These are phyloP conservation scores for Oscheius sp. DNA, from an alignment of 2,888 invertebrate genomes.

Conservation along the genomic window DNA sequence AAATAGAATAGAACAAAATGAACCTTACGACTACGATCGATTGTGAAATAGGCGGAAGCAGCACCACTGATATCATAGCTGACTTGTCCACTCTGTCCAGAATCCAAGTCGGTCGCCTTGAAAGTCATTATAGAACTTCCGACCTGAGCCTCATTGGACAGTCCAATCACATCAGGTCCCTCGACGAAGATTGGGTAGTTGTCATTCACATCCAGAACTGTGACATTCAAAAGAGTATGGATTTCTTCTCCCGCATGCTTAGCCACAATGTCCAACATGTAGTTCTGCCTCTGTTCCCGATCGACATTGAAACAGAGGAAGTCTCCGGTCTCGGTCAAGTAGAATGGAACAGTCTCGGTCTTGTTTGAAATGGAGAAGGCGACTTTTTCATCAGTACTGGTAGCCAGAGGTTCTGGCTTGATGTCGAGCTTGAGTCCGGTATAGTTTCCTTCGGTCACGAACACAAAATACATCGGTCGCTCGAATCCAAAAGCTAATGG, in stretches of 20 bases:
- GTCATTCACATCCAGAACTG: constrained; percentile 69
- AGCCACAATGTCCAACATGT: constrained; percentile 45
- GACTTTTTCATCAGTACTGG: constrained; percentile 12
- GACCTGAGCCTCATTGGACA: constrained; percentile 15
- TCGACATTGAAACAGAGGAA: constrained; percentile 65
- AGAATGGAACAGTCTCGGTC: constrained; percentile 33
- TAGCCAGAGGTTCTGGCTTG: constrained; percentile 53
- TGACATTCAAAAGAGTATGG: constrained; percentile 57
- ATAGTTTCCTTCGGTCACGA: constrained; percentile 64
- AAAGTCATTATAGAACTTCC: constrained; percentile 22
- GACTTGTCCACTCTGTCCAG: constrained; percentile 46
- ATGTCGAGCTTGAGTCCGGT: constrained; percentile 60
- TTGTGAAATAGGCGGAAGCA: constrained; percentile 12
- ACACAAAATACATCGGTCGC: constrained; percentile 42
- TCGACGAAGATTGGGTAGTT: constrained; percentile 63
- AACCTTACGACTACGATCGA: constrained; percentile 30
- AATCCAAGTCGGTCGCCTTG: constrained; percentile 59
- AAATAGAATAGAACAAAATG: background rate
- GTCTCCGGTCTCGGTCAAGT: constrained; percentile 52
- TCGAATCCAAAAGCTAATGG: constrained; percentile 39
- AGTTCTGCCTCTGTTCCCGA: constrained; percentile 56
- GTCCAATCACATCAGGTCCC: constrained; percentile 49
- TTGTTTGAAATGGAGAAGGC: constrained; percentile 45
- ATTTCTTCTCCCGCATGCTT: constrained; percentile 36
- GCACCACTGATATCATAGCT: constrained; percentile 47